Evolutionary conservation across 2,888 invertebrate genomes (phyloP).

Genomic region (Pogonocherus hispidulus): DNA sequence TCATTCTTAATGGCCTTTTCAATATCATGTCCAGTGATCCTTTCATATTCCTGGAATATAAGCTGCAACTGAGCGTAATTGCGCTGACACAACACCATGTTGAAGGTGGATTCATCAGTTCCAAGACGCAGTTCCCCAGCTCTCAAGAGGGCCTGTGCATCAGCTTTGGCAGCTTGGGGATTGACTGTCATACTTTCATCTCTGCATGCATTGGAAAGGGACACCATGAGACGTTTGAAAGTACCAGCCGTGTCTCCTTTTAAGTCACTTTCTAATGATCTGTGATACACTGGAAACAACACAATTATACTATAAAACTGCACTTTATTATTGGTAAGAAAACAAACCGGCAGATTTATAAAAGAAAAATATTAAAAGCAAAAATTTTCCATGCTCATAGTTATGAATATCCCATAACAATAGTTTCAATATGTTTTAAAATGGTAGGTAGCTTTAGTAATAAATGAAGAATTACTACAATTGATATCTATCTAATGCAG

Average conservation of each 20-base stretch:
- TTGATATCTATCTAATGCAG: no score
- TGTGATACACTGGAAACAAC: slow-evolving; percentile 54
- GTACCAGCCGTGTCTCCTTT: slow-evolving; percentile 91
- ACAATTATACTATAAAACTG: slow-evolving; percentile 31
- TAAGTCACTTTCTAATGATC: slow-evolving; percentile 72
- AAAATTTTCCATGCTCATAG: no score
- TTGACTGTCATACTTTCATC: slow-evolving; percentile 86
- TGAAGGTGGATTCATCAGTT: slow-evolving; percentile 90
- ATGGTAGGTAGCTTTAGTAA: no score
- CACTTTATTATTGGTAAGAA: no score
- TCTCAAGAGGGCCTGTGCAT: slow-evolving; percentile 84
- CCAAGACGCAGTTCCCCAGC: slow-evolving; percentile 80
- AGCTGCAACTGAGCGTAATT: slow-evolving; percentile 76
- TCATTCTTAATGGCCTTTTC: slow-evolving; percentile 86
- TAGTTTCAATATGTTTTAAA: no score
- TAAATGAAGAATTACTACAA: no score
- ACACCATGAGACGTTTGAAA: slow-evolving; percentile 90
- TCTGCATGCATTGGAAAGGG: slow-evolving; percentile 84
- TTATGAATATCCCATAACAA: no score
- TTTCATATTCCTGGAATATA: slow-evolving; percentile 62
- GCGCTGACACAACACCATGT: slow-evolving; percentile 85
- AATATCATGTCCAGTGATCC: slow-evolving; percentile 75
- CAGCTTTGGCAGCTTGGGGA: slow-evolving; percentile 79
- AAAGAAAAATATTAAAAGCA: not conserved
- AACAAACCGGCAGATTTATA: not conserved